These are phyloP conservation scores for Arenaria interpres DNA, from an alignment of 2,113 vertebrate genomes.

Conservation along the genomic window DNA sequence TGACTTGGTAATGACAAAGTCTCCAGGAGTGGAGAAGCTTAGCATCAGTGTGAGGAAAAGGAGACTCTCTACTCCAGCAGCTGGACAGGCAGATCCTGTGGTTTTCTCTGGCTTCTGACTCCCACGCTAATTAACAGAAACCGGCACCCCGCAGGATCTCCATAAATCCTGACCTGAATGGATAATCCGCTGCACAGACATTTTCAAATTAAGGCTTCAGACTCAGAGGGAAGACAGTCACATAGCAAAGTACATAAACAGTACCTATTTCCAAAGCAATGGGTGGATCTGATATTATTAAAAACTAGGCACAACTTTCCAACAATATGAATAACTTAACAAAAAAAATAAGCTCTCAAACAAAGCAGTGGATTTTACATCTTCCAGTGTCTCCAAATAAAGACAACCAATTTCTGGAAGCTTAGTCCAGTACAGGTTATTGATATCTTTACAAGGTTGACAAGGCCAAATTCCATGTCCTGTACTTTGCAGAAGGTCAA, in stretches of 20 bases:
- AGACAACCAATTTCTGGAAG: neutral
- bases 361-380: neutral
- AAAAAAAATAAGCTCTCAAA: neutral
- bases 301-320: neutral
- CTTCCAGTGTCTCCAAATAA: neutral
- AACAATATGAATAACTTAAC: neutral
- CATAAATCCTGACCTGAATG: conserved; percentile 27
- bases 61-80: neutral
- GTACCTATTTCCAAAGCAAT: neutral
- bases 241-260: neutral
- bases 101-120: conserved; percentile 7
- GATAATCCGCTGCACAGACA: neutral
- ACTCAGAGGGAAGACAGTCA: neutral
- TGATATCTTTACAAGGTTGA: neutral
- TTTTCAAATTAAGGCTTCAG: conserved; percentile 3
- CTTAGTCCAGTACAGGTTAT: neutral
- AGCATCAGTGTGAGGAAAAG: neutral
- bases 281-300: neutral
- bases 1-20: neutral
- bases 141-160: neutral
- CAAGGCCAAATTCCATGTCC: neutral
- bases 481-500: neutral
- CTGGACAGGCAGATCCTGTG: neutral
- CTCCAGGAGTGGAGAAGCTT: neutral
- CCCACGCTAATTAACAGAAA: neutral